phyloP scores from a whole-genome alignment of 2,888 invertebrate species.

The Escarpia spicata region DNA sequence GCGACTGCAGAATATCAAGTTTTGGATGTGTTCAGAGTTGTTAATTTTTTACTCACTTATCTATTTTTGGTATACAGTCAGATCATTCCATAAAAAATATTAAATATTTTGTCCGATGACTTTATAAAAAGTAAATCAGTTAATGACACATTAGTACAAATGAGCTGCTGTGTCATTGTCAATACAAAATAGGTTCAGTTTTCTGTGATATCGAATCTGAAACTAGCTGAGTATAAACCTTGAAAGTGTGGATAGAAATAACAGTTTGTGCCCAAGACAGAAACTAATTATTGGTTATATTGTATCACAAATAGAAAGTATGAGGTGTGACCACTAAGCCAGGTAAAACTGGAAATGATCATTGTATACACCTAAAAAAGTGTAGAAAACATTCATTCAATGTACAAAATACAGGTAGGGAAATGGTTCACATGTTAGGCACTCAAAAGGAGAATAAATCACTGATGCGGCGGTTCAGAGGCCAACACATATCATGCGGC shows the following conservation, averaged over 20 bases:
- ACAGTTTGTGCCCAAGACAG: no score
- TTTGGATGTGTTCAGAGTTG: no score
- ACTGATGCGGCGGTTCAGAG: not conserved
- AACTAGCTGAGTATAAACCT: not conserved
- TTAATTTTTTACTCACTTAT: no score
- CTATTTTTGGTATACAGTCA: no score
- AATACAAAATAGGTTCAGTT: no score
- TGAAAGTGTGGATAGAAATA: not conserved
- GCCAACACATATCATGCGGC: not conserved
- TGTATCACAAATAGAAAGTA: not conserved
- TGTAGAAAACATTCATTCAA: not conserved
- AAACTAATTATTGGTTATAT: not conserved
- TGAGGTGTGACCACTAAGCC: not conserved
- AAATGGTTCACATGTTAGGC: not conserved
- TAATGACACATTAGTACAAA: no score
- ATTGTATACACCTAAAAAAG: not conserved
- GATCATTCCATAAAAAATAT: no score
- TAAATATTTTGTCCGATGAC: no score
- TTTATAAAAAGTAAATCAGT: no score
- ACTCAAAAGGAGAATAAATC: not conserved
- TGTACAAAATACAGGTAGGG: not conserved
- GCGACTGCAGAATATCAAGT: no score
- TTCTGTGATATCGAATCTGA: no score
- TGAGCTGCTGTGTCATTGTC: no score
- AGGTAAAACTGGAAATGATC: not conserved